phyloP scores from a whole-genome alignment of 2,888 invertebrate genomes.

The Cephus pulcher region DNA sequence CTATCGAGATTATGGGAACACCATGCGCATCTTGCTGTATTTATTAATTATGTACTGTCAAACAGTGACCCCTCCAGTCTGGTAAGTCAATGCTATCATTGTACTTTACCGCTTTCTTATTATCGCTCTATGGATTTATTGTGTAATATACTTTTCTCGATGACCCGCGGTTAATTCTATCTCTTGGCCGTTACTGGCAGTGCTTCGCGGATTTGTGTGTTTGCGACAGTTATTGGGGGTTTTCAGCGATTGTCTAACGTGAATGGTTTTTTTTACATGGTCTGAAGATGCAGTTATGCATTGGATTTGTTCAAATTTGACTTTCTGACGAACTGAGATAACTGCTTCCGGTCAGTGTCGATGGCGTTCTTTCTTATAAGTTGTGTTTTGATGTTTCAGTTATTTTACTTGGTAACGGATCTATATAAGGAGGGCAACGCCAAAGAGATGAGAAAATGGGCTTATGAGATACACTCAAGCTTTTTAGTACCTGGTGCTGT shows the following conservation, averaged over 20 bases:
- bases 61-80: slow-evolving; percentile 84
- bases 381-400: slow-evolving; percentile 62
- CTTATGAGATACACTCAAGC: slow-evolving; percentile 98
- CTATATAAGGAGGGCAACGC: slow-evolving; percentile 86
- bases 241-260: background rate
- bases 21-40: slow-evolving; percentile 92
- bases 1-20: slow-evolving; percentile 85
- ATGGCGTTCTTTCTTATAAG: background rate
- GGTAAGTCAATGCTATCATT: slow-evolving; percentile 66
- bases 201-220: background rate
- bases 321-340: background rate
- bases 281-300: background rate
- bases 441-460: slow-evolving; percentile 97
- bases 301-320: background rate
- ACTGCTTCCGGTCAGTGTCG: background rate
- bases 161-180: background rate
- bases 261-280: background rate
- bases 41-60: slow-evolving; percentile 90
- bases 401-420: slow-evolving; percentile 93
- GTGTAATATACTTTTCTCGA: background rate
- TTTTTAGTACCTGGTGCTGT: slow-evolving; percentile 92
- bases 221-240: background rate
- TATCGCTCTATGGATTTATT: background rate
- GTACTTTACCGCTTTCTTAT: background rate
- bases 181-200: background rate